Percentiles rank a stretch among this genome's conserved stretches.
Evolutionary conservation across 2,888 invertebrate species (phyloP).

Genomic region (Cheilosia urbana): DNA sequence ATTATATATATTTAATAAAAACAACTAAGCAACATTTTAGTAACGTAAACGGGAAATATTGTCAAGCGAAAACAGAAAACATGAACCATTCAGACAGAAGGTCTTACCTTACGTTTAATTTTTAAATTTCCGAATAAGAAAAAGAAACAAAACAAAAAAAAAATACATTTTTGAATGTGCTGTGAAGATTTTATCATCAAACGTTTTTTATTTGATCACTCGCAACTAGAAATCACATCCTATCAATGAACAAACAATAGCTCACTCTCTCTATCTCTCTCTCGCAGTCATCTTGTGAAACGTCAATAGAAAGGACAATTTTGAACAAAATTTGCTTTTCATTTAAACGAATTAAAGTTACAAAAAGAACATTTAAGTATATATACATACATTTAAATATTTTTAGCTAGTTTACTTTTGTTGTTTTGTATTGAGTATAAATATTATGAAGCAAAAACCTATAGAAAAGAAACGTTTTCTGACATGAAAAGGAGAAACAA

Average conservation of each 20-base stretch:
- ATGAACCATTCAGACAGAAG: constrained; percentile 30
- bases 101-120: constrained; percentile 35
- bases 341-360: constrained; percentile 35
- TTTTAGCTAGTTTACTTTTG: constrained; percentile 73
- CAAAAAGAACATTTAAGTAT: constrained; percentile 14
- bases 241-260: constrained; percentile 59
- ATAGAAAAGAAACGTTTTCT: constrained; percentile 34
- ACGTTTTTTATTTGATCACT: constrained; percentile 29
- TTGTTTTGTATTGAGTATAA: constrained; percentile 63
- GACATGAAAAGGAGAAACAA: constrained; percentile 36
- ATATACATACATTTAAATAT: constrained; percentile 54
- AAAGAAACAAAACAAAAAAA: constrained; percentile 2
- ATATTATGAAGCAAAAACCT: constrained; percentile 55
- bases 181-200: constrained; percentile 70
- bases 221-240: constrained; percentile 48
- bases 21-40: constrained; percentile 43
- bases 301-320: constrained; percentile 26
- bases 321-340: constrained; percentile 11
- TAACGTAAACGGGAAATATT: constrained; percentile 46
- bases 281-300: constrained; percentile 22
- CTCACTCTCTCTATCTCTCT: constrained; percentile 1
- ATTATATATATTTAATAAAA: constrained; percentile 40
- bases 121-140: constrained; percentile 20
- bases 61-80: constrained; percentile 50
- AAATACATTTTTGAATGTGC: constrained; percentile 57